Evolutionary conservation across 2,888 invertebrate species (phyloP), one percentile per base, ranked within the genome.

Genomic region (Perdita meconis): DNA sequence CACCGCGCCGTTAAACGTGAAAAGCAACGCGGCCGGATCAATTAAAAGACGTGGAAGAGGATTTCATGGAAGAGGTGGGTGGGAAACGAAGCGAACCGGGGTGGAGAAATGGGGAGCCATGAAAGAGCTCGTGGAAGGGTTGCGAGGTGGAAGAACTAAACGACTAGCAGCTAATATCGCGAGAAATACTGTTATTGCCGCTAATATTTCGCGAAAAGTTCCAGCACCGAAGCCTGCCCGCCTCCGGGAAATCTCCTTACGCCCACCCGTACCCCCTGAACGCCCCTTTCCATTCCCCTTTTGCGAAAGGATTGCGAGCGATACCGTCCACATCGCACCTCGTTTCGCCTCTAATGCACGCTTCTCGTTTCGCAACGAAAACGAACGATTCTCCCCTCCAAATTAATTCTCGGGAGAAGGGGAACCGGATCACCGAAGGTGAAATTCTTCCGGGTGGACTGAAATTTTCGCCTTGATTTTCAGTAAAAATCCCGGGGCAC

Each of bases 181-280:
- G 81, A 90, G 90, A 91, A 89, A 90, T 90, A 90, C 87, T 87
- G 88, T 90, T 90, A 90, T 90, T 87, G 82, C 89, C 76, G 65
- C 81, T 85, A 87, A 89, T 84, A 87, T 88, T 86, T 88, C 81
- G 83, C 69, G 81, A 82, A 84, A 89, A 87, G 83, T 87, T 88
- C 44, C 66, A 55, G 80, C 81, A 56, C 51, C 68, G 72, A 69
- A 59, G 53, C 34, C 36, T 16, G 55, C 38, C 51, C 47, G 59
- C 65, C 63, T 30, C 24, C 75, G 84, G 63, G 77, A 77, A 84
- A 84, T 82, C 81, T 81, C 64, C 82, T 82, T 81, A 84, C 47
- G 56, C 22, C 24, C 38, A 30, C 3, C 3, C 44, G 57, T 16
- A 6, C 56, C 68, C n/a, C 22, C 50, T 30, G 42, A 40, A 38